Evolutionary conservation across 2,797 vertebrate species (phyloP).

Genomic region (Xiphophorus birchmanni): DNA sequence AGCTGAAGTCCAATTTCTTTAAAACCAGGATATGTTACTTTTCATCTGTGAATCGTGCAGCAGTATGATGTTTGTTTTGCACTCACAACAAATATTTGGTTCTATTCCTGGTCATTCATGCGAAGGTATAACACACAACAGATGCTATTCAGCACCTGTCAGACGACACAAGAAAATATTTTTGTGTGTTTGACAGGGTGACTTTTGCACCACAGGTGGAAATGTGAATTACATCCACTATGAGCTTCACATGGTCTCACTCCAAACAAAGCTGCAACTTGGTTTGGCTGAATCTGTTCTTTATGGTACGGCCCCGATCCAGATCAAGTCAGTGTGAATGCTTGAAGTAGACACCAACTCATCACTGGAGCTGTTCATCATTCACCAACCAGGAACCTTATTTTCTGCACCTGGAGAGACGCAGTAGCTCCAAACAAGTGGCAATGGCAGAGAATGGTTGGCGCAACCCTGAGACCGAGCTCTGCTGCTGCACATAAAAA

Average conservation of each 20-base stretch:
- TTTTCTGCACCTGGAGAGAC: no score
- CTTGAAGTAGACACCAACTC: neutral
- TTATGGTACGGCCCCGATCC: neutral
- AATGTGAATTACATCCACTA: neutral
- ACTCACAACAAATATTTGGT: neutral
- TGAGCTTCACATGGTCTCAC: neutral
- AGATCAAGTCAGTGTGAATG: neutral
- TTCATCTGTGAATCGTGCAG: neutral
- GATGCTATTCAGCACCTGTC: neutral
- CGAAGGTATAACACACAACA: neutral
- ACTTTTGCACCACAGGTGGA: neutral
- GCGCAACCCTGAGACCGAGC: neutral
- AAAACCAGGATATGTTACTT: constrained; percentile 12
- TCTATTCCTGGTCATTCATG: neutral
- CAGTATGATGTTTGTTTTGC: neutral
- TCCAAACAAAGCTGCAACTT: neutral
- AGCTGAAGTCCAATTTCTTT: neutral
- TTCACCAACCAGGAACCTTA: no score
- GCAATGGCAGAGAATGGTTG: no score
- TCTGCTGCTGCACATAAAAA: neutral
- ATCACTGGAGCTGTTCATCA: neutral
- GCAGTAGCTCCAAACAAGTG: no score
- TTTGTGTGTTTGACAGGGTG: neutral
- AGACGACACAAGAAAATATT: neutral
- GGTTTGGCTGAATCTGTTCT: neutral